Percentiles rank a stretch among this genome's conserved stretches.
Evolutionary conservation across 2,888 invertebrate species (phyloP).

Genomic region (Pediacus dermestoides): DNA sequence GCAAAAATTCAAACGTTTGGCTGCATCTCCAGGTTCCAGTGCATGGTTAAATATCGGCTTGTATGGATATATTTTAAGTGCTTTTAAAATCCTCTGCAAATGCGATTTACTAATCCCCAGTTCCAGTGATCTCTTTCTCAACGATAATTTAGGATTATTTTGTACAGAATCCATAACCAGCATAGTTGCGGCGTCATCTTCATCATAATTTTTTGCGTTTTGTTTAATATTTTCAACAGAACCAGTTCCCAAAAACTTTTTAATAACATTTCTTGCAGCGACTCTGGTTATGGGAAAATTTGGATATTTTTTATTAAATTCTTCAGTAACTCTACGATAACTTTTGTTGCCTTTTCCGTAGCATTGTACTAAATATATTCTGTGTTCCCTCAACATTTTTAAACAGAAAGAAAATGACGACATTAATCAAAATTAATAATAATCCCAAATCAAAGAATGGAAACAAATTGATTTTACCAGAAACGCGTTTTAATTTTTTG

Average conservation of each 20-base stretch:
- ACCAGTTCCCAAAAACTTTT: constrained; percentile 1
- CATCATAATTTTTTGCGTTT: constrained; percentile 5
- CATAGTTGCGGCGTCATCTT: constrained; percentile 7
- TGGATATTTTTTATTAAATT: constrained; percentile 5
- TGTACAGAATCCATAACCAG: constrained; percentile 12
- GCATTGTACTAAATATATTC: constrained; percentile 1
- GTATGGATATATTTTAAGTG: constrained; percentile 8
- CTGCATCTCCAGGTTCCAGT: constrained; percentile 10
- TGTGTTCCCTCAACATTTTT: no score
- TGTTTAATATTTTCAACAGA: constrained; percentile 8
- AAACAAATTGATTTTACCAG: no score
- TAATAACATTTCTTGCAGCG: constrained; percentile 1
- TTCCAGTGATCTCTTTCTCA: constrained; percentile 2
- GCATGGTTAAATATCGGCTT: constrained; percentile 10
- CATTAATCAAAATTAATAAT: no score
- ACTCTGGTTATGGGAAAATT: not conserved
- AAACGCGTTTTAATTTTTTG: no score
- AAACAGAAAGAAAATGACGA: no score
- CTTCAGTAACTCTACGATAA: not conserved
- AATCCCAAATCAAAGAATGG: no score
- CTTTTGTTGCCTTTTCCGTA: constrained; percentile 1
- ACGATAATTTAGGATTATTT: constrained; percentile 10
- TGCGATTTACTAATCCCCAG: constrained; percentile 10
- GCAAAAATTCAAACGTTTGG: constrained; percentile 7
- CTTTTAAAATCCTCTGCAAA: constrained; percentile 11